Evolutionary conservation across 1,140 invertebrate genomes (phyloP), one percentile per base, ranked within the genome.

Genomic region (Dendrolimus kikuchii): DNA sequence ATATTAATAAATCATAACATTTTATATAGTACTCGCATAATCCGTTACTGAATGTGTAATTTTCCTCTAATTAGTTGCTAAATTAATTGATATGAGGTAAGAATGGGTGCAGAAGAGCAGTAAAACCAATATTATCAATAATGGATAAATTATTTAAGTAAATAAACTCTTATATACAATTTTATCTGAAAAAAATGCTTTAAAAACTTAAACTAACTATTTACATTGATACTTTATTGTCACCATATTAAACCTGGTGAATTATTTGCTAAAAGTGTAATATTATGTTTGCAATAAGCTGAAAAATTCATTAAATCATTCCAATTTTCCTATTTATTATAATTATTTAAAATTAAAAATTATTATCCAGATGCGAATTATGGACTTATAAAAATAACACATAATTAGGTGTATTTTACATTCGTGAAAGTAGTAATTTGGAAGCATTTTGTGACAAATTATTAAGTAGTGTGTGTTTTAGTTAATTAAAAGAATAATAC

Each of bases 161-260:
- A 45, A 9, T 45, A 9, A 45, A n/a, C n/a, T 9, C 23, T 45
- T 45, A 45, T 5, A 9, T n/a, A 10, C 5, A n/a, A 9, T 10
- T n/a, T 45, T 45, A 9, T n/a, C n/a, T 45, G n/a, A 9, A 10
- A 45, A 63, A 75, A 68, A 63, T 57, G 46, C 62, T 60, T 59
- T 62, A 49, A 56, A 68, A 70, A 78, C 81, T 79, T 75, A 70
- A 80, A 77, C 74, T 82, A 80, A 77, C 72, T 82, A 83, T 85
- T 71, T 85, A 85, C 80, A 85, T 64, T 80, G 72, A 80, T 81
- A 81, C 79, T 76, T 85, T 83, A 85, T 85, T 85, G 81, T 85
- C 81, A 83, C 81, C 81, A 82, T 81, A 66, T 68, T 69, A 66
- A 73, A 62, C 49, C 39, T 83, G 81, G 81, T 85, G 80, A 85